Evolutionary conservation across 2,888 invertebrate genomes (phyloP), one percentile per base, ranked within the genome.

Genomic region (Spicauda simplicius): DNA sequence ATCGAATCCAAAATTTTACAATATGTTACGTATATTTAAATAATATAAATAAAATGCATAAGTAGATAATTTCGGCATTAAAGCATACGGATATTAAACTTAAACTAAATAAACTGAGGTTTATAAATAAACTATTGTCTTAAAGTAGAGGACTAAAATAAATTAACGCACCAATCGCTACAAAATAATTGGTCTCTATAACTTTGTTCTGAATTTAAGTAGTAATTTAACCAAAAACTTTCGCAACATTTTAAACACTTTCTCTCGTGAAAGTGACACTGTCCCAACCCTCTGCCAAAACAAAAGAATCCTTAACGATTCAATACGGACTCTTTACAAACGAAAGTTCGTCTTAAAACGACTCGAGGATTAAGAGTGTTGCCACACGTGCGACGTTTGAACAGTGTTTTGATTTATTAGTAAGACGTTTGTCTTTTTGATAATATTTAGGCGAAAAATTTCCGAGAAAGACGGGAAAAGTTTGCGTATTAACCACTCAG

Each of bases 281-380:
- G 41, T 19, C 41, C 19, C 19, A 37, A 41, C 41, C 41, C 57
- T 37, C 8, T 57, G 10, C 37, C 41, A 41, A 57, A 57, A 57
- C 57, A 57, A 57, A 18, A 19, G 37, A 25, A 5, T 30, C 41
- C 57, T 57, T 19, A 41, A 57, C 41, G 19, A 57, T 57, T 57
- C 57, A 57, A 57, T 57, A 57, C 41, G 57, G 25, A 25, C 14
- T 19, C 19, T 57, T 16, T 6, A 37, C 41, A 41, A 41, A 41
- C 19, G 14, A 37, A 41, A 37, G 14, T 41, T 41, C 41, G 41
- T 41, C 57, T 57, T 57, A 37, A 37, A 37, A 18, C 37, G 41
- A 41, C 2, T 19, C 19, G 41, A 4, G 41, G 57, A 57, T 57
- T 57, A 57, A 37, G 19, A 19, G 37, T 14, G 14, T 37, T 19